Evolutionary conservation across 2,888 invertebrate genomes (phyloP).

Genomic region (Sussaba pulchella): DNA sequence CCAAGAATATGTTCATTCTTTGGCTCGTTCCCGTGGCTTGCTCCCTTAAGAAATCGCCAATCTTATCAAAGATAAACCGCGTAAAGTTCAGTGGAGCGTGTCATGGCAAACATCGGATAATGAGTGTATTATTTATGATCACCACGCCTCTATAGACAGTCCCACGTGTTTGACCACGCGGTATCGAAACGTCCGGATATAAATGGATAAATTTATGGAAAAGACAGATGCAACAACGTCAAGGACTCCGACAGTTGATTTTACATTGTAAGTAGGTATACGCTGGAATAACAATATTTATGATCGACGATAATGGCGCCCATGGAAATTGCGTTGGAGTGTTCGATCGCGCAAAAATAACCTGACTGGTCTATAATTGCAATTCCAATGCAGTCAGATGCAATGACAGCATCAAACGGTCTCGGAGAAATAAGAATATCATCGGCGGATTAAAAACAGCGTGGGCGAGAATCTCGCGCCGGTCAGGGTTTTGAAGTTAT

Average conservation of each 20-base stretch:
- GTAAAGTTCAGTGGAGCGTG: background rate
- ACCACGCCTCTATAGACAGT: background rate
- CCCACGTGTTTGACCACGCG: slow-evolving; percentile 5
- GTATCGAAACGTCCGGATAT: background rate
- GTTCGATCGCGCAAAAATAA: slow-evolving; percentile 52
- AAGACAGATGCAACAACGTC: slow-evolving; percentile 3
- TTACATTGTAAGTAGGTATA: slow-evolving; percentile 1
- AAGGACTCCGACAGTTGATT: no score
- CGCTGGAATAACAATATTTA: slow-evolving; percentile 29
- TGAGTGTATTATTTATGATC: slow-evolving; percentile 14
- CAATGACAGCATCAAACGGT: background rate
- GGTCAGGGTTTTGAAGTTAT: no score
- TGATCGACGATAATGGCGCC: slow-evolving; percentile 1
- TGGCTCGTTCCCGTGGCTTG: no score
- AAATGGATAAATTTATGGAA: background rate
- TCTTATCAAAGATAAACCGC: background rate
- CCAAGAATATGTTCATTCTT: slow-evolving; percentile 9
- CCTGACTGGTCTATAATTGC: slow-evolving; percentile 39
- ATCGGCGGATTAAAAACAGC: background rate
- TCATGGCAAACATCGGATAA: background rate
- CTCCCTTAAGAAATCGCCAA: background rate
- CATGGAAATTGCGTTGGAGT: slow-evolving; percentile 22
- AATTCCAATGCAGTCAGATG: slow-evolving; percentile 27
- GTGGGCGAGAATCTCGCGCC: slow-evolving; percentile 44
- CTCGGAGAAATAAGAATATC: slow-evolving; percentile 2